phyloP scores from a whole-genome alignment of 2,888 invertebrate species.

The Callyntrura sp. region DNA sequence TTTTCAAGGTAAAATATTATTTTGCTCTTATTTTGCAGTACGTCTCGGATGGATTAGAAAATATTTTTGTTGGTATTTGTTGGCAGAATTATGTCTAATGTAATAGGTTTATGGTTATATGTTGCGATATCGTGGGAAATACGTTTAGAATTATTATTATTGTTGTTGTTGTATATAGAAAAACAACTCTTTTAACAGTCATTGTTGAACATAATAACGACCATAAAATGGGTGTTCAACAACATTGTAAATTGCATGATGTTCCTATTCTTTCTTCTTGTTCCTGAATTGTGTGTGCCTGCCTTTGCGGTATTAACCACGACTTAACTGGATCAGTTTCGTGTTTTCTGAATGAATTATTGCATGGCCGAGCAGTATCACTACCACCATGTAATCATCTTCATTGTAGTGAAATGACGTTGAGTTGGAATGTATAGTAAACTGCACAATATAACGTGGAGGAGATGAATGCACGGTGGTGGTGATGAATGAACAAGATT shows the following conservation, averaged over 20 bases:
- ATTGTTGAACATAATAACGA: conserved; percentile 17
- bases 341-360: conserved; percentile 67
- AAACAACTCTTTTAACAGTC: conserved; percentile 34
- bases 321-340: conserved; percentile 71
- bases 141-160: conserved; percentile 7
- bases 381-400: conserved; percentile 21
- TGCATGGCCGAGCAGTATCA: conserved; percentile 31
- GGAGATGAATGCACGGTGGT: conserved; percentile 31
- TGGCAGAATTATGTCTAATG: not conserved
- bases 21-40: no score
- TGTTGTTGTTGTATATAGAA: not conserved
- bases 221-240: conserved; percentile 39
- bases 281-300: conserved; percentile 28
- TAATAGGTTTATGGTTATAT: conserved; percentile 2
- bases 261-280: conserved; percentile 31
- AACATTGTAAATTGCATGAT: conserved; percentile 21
- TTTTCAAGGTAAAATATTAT: not conserved
- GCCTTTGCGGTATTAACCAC: conserved; percentile 40
- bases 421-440: not conserved
- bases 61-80: not conserved
- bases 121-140: conserved; percentile 61
- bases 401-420: conserved; percentile 21
- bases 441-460: not conserved
- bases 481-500: conserved; percentile 72
- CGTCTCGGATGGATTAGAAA: no score